These are phyloP conservation scores for Leptopilina drosophilae DNA, from an alignment of 2,888 invertebrate species.

Conservation along the genomic window DNA sequence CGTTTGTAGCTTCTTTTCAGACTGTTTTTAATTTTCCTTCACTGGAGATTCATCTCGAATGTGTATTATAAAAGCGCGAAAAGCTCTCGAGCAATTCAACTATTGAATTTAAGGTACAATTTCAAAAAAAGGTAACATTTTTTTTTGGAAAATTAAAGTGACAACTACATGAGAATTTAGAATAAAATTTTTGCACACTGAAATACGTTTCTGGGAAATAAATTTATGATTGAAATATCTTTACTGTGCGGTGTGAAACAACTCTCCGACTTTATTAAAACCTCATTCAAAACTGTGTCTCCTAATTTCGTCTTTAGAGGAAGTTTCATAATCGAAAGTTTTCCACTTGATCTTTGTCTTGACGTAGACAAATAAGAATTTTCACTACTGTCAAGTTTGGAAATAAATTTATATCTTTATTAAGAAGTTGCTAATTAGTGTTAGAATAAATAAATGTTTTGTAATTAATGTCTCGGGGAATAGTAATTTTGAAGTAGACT, in stretches of 20 bases:
- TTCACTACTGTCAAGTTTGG: neutral
- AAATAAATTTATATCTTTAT: neutral
- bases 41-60: constrained; percentile 9
- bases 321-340: neutral
- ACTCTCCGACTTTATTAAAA: neutral
- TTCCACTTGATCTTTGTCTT: neutral
- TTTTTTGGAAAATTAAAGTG: too few species aligned
- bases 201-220: too few species aligned
- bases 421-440: too few species aligned
- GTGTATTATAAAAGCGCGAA: neutral
- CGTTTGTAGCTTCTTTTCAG: constrained; percentile 13
- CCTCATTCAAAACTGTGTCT: neutral
- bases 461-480: too few species aligned
- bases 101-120: neutral
- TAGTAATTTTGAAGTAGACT: too few species aligned
- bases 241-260: neutral
- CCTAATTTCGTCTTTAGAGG: neutral
- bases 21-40: constrained; percentile 5
- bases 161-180: too few species aligned
- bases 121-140: too few species aligned
- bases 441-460: too few species aligned
- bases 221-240: too few species aligned
- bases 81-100: neutral
- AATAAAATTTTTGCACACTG: too few species aligned
- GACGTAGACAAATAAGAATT: neutral